phyloP scores from a whole-genome alignment of 2,888 invertebrate species.

The Boloria euphrosyne region DNA sequence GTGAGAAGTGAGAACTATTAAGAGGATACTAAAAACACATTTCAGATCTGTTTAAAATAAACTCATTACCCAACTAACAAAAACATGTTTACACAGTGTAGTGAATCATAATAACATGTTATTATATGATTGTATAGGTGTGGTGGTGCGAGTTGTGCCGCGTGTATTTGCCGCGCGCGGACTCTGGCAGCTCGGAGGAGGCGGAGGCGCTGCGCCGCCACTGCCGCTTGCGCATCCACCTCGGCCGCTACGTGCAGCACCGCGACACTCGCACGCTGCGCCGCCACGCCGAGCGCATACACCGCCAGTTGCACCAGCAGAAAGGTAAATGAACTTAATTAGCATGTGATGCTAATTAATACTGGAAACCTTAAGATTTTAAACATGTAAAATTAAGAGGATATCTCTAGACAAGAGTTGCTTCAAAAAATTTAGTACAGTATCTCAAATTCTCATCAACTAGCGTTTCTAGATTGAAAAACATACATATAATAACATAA shows the following conservation, averaged over 20 bases:
- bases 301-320: constrained; percentile 80
- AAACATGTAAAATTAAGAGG: no score
- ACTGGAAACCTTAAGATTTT: no score
- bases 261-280: constrained; percentile 89
- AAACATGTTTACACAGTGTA: no score
- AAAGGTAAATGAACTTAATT: constrained; percentile 52
- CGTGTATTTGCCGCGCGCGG: constrained; percentile 86
- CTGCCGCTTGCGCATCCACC: constrained; percentile 88
- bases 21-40: not conserved
- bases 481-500: no score
- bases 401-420: no score
- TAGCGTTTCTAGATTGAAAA: no score
- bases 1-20: no score
- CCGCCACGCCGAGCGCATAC: constrained; percentile 87
- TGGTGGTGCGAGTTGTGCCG: constrained; percentile 91
- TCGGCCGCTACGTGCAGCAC: constrained; percentile 89
- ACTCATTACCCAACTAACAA: no score
- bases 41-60: not conserved
- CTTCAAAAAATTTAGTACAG: no score
- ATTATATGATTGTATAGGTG: constrained; percentile 54
- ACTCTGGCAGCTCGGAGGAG: constrained; percentile 70
- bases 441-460: no score
- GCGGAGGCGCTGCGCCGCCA: constrained; percentile 86
- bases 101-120: no score
- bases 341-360: no score